phyloP scores from a whole-genome alignment of 2,797 vertebrate genomes.

The Phrynocephalus vlangalii region DNA sequence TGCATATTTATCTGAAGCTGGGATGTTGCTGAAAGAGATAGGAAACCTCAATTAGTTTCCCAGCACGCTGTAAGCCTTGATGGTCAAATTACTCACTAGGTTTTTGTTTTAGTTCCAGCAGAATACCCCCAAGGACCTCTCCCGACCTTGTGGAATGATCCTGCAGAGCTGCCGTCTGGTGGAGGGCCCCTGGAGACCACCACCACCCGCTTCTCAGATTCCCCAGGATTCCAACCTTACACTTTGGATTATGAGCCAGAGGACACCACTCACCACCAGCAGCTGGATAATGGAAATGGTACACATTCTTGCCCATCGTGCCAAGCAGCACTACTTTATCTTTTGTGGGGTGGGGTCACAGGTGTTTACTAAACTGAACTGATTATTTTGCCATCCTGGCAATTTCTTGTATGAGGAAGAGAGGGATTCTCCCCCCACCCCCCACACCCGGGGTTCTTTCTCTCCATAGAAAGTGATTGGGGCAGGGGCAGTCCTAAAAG shows the following conservation, averaged over 20 bases:
- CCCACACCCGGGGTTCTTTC: no score
- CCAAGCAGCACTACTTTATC: background rate
- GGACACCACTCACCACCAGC: slow-evolving; percentile 80
- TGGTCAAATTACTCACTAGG: background rate
- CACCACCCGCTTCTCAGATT: slow-evolving; percentile 50
- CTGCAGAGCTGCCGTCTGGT: slow-evolving; percentile 89
- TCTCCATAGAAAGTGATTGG: background rate
- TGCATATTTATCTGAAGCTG: background rate
- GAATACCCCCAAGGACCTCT: slow-evolving; percentile 79
- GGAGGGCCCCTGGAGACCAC: slow-evolving; percentile 83
- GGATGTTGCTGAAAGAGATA: background rate
- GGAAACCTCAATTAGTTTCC: background rate
- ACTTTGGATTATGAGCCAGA: slow-evolving; percentile 79
- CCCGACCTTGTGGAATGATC: slow-evolving; percentile 86
- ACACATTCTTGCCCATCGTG: slow-evolving; percentile 16
- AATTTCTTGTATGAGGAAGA: background rate
- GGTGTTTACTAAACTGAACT: background rate
- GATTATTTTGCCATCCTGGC: background rate
- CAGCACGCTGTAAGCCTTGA: fast-evolving
- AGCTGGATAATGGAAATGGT: slow-evolving; percentile 82
- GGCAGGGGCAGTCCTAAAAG: background rate
- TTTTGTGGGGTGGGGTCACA: background rate
- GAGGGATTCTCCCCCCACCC: background rate
- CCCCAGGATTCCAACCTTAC: slow-evolving; percentile 63
- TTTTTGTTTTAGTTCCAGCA: slow-evolving; percentile 66